phyloP scores from a whole-genome alignment of 2,797 vertebrate species.

The Podargus strigoides region DNA sequence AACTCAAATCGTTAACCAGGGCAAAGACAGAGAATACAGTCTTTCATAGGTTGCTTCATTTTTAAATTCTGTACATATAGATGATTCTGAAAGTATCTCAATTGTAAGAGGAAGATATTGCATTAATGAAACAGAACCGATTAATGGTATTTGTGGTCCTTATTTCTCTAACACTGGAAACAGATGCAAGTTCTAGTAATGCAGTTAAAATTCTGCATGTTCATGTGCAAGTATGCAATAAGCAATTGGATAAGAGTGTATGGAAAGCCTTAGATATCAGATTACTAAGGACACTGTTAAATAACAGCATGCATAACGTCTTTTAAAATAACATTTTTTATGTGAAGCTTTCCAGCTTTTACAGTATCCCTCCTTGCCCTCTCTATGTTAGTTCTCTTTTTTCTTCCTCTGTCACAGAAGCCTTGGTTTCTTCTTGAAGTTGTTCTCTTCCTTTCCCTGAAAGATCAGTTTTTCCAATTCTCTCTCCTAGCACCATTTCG shows the following conservation, averaged over 20 bases:
- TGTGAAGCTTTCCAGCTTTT: background rate
- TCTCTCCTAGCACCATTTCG: background rate
- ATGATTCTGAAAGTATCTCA: background rate
- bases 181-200: background rate
- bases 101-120: background rate
- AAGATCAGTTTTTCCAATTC: background rate
- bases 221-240: background rate
- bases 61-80: background rate
- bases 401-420: background rate
- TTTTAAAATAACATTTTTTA: background rate
- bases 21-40: background rate
- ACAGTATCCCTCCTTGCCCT: background rate
- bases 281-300: background rate
- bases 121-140: background rate
- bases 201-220: background rate
- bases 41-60: background rate
- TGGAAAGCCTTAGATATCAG: background rate
- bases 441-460: background rate
- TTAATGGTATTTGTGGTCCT: background rate
- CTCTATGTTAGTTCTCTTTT: background rate
- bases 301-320: background rate
- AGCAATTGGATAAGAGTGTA: background rate
- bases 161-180: background rate
- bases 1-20: background rate
- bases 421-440: background rate